Percentiles rank a stretch among this genome's conserved stretches.
Conservation (phyloP, 2,888 invertebrate species). For the Lottia gigantea region DNA sequence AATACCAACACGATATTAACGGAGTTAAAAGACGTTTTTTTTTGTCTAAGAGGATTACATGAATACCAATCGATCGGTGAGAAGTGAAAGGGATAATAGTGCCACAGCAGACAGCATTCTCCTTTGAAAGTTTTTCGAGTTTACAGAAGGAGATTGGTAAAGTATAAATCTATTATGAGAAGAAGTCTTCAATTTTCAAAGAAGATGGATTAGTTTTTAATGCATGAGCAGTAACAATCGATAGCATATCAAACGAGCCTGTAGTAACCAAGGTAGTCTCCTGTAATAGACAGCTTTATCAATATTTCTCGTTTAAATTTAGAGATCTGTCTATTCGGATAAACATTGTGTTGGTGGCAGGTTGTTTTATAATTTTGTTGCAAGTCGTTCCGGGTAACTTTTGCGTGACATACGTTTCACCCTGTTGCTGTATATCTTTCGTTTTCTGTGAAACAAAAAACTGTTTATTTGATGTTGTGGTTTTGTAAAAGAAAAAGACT, state of each 20-base stretch:
- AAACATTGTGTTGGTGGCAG: background rate
- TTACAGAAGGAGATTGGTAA: conserved; percentile 1
- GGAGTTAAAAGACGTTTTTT: too few relatives aligned
- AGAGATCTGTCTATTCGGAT: background rate
- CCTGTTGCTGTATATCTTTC: too few relatives aligned
- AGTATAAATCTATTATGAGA: background rate
- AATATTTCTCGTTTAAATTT: conserved; percentile 3
- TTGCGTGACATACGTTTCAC: too few relatives aligned
- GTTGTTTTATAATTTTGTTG: background rate
- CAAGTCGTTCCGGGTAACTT: too few relatives aligned
- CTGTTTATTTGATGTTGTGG: too few relatives aligned
- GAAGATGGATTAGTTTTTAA: conserved; percentile 1
- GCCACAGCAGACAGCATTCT: too few relatives aligned
- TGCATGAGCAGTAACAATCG: background rate
- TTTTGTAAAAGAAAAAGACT: too few relatives aligned
- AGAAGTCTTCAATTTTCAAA: background rate
- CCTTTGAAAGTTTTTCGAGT: background rate
- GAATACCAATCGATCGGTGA: too few relatives aligned
- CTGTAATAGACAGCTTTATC: conserved; percentile 4
- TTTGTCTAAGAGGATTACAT: too few relatives aligned
- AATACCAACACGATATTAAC: too few relatives aligned
- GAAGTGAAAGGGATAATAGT: too few relatives aligned
- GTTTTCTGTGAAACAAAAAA: too few relatives aligned
- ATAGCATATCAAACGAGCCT: conserved; percentile 3
- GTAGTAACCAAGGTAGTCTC: background rate